phyloP scores from a whole-genome alignment of 2,888 invertebrate genomes.

The Petrophora chlorosata region DNA sequence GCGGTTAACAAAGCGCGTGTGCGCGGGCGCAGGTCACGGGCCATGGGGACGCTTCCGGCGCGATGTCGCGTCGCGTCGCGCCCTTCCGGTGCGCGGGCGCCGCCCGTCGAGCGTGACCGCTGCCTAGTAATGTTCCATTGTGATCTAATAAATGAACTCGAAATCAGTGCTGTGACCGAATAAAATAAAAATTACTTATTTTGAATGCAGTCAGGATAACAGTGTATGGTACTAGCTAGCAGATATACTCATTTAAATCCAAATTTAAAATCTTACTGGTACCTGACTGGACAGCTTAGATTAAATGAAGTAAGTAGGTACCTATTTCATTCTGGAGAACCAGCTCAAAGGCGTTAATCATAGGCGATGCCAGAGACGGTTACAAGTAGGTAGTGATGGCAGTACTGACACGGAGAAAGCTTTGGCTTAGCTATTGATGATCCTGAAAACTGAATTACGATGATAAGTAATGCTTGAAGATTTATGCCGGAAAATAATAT shows the following conservation, averaged over 20 bases:
- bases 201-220: conserved; percentile 20
- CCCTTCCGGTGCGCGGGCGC: conserved; percentile 79
- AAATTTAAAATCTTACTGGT: no score
- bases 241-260: neutral
- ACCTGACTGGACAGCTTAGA: no score
- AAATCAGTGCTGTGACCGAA: conserved; percentile 41
- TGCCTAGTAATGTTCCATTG: conserved; percentile 64
- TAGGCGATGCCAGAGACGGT: no score
- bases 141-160: conserved; percentile 68
- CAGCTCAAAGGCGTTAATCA: no score
- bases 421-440: no score
- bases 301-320: no score
- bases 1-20: conserved; percentile 64
- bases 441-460: no score
- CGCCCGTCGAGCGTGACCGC: conserved; percentile 66
- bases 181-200: conserved; percentile 20
- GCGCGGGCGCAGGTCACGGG: conserved; percentile 68
- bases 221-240: neutral
- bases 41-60: conserved; percentile 71
- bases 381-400: no score
- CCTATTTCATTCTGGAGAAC: no score
- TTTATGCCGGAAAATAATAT: no score
- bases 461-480: no score
- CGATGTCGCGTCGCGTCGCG: conserved; percentile 69
- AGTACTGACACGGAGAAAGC: no score